Conservation (phyloP, 2,888 invertebrate species). For the Acrocera orbiculus region DNA sequence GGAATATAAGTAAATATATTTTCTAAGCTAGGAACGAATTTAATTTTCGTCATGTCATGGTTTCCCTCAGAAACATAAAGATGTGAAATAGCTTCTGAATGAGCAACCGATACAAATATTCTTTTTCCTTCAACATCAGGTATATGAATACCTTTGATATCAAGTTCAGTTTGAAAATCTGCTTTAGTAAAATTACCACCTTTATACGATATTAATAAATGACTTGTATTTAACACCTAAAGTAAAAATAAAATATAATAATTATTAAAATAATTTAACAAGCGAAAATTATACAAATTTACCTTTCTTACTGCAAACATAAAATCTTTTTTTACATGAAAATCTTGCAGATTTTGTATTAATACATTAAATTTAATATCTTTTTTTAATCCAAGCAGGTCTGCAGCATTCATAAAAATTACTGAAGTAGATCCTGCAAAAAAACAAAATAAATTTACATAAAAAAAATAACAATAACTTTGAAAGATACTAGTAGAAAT, state of each 20-base stretch:
- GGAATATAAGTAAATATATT: slow-evolving; percentile 72
- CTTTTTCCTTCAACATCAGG: slow-evolving; percentile 68
- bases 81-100: slow-evolving; percentile 52
- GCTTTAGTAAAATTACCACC: slow-evolving; percentile 52
- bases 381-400: slow-evolving; percentile 12
- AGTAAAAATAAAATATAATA: not conserved
- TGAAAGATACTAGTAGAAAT: too few species aligned
- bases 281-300: not conserved
- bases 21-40: slow-evolving; percentile 62
- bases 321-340: slow-evolving; percentile 66
- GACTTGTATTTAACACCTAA: slow-evolving; percentile 32
- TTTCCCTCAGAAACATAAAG: slow-evolving; percentile 64
- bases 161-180: slow-evolving; percentile 52
- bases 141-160: slow-evolving; percentile 47
- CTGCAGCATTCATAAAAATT: slow-evolving; percentile 16
- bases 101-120: slow-evolving; percentile 67
- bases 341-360: slow-evolving; percentile 56
- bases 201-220: slow-evolving; percentile 62
- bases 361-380: slow-evolving; percentile 22
- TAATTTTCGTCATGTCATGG: slow-evolving; percentile 42
- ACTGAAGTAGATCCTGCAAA: slow-evolving; percentile 16
- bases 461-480: too few species aligned
- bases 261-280: too few species aligned
- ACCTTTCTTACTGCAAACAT: slow-evolving; percentile 63
- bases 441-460: not conserved